phyloP scores from a whole-genome alignment of 2,888 invertebrate species.

The Mylabris sibirica region DNA sequence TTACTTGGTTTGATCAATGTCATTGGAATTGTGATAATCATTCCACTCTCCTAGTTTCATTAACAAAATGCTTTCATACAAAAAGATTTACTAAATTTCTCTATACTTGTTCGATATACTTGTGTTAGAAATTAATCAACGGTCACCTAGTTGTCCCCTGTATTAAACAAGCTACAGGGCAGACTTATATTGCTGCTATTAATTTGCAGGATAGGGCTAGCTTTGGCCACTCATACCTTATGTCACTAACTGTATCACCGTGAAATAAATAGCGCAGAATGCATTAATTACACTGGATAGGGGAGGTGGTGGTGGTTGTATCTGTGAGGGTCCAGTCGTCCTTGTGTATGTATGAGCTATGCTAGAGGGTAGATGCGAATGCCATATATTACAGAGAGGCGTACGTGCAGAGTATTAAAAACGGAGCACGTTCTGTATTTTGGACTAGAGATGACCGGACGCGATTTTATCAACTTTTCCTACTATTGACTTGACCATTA shows the following conservation, averaged over 20 bases:
- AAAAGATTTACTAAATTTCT: not conserved
- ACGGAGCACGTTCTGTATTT: slow-evolving; percentile 64
- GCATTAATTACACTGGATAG: slow-evolving; percentile 55
- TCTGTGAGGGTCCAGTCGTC: slow-evolving; percentile 40
- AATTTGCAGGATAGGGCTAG: slow-evolving; percentile 54
- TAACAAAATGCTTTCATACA: not conserved
- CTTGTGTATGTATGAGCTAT: slow-evolving; percentile 53
- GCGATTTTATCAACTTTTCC: slow-evolving; percentile 25
- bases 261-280: slow-evolving; percentile 58
- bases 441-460: slow-evolving; percentile 34
- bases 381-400: slow-evolving; percentile 49
- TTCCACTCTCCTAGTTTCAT: slow-evolving; percentile 1
- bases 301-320: slow-evolving; percentile 16
- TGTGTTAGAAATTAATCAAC: slow-evolving; percentile 51
- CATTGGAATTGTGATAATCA: slow-evolving; percentile 9
- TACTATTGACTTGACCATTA: no score
- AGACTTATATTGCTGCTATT: slow-evolving; percentile 62
- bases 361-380: slow-evolving; percentile 41
- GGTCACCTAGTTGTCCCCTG: slow-evolving; percentile 54
- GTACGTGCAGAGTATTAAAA: slow-evolving; percentile 58
- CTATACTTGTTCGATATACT: not conserved
- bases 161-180: slow-evolving; percentile 57
- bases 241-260: slow-evolving; percentile 56
- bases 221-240: slow-evolving; percentile 50
- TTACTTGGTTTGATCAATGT: slow-evolving; percentile 55